A percentile compares a stretch with the other conserved stretches of the same genome.
These are phyloP conservation scores for Lasioglossum marginatum DNA, from an alignment of 2,888 invertebrate species.

Conservation along the genomic window DNA sequence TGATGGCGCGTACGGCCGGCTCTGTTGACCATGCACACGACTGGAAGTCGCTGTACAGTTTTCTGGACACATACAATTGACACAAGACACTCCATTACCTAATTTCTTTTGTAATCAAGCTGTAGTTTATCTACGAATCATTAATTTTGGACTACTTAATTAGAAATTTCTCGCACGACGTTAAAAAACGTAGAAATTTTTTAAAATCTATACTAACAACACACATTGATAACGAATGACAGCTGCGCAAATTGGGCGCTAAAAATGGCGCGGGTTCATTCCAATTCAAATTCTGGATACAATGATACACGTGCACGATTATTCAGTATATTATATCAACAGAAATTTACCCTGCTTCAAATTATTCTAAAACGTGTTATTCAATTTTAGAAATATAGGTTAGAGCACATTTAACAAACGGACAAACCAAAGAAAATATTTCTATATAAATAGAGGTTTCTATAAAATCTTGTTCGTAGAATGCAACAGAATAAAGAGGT, in stretches of 20 bases:
- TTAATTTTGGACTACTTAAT: slow-evolving; percentile 34
- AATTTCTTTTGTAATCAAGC: slow-evolving; percentile 36
- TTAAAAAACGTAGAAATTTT: slow-evolving; percentile 28
- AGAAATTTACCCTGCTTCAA: neutral
- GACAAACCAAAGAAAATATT: no score
- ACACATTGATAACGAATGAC: slow-evolving; percentile 57
- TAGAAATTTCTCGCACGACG: slow-evolving; percentile 16
- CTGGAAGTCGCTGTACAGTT: slow-evolving; percentile 56
- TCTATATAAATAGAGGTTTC: no score
- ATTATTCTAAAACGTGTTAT: neutral
- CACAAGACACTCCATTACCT: slow-evolving; percentile 65
- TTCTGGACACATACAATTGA: slow-evolving; percentile 35
- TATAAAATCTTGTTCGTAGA: no score
- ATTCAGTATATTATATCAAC: neutral
- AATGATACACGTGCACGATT: neutral
- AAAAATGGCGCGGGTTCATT: slow-evolving; percentile 39
- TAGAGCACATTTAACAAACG: no score
- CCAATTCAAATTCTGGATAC: slow-evolving; percentile 26
- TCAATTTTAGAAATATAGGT: neutral
- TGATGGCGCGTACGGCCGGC: slow-evolving; percentile 57
- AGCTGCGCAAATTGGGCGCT: slow-evolving; percentile 21
- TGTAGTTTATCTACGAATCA: slow-evolving; percentile 26
- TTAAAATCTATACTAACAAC: slow-evolving; percentile 34
- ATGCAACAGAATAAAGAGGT: no score
- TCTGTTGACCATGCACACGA: slow-evolving; percentile 54